Evolutionary conservation across 2,888 invertebrate species (phyloP).

Genomic region (Rhynchonema sp.): DNA sequence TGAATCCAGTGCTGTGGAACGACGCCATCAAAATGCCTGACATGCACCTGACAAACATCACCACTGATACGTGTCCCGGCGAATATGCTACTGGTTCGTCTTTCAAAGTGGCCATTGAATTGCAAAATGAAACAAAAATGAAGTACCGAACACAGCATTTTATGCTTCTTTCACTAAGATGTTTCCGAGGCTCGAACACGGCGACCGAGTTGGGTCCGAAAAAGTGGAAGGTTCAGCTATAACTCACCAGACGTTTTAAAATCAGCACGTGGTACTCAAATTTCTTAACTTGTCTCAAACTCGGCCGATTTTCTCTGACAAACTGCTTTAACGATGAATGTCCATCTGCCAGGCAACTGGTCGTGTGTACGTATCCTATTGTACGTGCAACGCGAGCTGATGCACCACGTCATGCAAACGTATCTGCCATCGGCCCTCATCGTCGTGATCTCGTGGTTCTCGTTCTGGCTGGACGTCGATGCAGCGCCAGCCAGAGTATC

Average conservation of each 20-base stretch:
- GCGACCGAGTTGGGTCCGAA: too few species aligned
- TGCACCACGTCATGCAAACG: constrained; percentile 40
- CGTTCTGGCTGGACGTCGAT: constrained; percentile 36
- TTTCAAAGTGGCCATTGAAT: too few species aligned
- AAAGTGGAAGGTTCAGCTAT: too few species aligned
- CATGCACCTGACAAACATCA: constrained; percentile 18
- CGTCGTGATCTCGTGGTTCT: constrained; percentile 40
- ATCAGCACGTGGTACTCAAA: too few species aligned
- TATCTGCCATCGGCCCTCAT: constrained; percentile 40
- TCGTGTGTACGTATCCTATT: constrained; percentile 39
- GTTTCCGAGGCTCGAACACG: too few species aligned
- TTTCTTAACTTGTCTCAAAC: too few species aligned
- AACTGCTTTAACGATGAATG: too few species aligned
- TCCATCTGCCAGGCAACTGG: constrained; percentile 28
- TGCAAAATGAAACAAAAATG: too few species aligned
- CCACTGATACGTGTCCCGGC: constrained; percentile 22
- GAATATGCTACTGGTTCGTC: constrained; percentile 22
- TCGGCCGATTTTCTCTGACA: too few species aligned
- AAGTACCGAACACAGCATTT: too few species aligned
- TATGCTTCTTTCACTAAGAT: too few species aligned
- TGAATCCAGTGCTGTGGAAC: constrained; percentile 17
- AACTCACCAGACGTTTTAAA: too few species aligned
- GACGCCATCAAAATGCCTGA: constrained; percentile 25
- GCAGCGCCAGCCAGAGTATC: constrained; percentile 36
- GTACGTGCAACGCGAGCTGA: constrained; percentile 35